A percentile compares a stretch with the other conserved stretches of the same genome.
Conservation (phyloP, 2,797 vertebrate species). For the Smutsia temminckii region DNA sequence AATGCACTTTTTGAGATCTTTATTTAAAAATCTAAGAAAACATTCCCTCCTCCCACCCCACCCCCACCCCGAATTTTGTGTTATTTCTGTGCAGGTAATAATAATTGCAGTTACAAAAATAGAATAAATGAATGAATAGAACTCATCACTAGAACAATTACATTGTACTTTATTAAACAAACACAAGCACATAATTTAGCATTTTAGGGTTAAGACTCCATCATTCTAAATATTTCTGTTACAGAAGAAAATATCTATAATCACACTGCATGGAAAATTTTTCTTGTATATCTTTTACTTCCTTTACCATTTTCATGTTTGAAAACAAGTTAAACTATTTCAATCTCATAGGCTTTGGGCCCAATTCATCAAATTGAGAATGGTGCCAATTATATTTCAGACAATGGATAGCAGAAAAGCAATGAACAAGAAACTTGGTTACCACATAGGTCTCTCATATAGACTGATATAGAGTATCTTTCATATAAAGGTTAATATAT, state of each 20-base stretch:
- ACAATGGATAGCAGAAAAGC: neutral
- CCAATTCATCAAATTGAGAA: neutral
- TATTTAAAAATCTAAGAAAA: slow-evolving; percentile 28
- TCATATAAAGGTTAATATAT: neutral
- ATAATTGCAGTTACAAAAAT: neutral
- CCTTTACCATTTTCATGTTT: slow-evolving; percentile 18
- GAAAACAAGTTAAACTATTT: slow-evolving; percentile 11
- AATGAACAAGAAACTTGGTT: neutral
- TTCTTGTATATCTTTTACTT: neutral
- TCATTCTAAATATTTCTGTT: neutral
- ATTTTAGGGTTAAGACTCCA: neutral
- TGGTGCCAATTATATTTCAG: neutral
- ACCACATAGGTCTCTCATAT: neutral
- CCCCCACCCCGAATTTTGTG: no score
- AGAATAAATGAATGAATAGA: neutral
- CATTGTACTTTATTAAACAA: neutral
- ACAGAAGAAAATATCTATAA: slow-evolving; percentile 52
- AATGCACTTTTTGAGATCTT: neutral
- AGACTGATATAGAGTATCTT: neutral
- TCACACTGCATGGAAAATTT: neutral
- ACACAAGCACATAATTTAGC: slow-evolving; percentile 1
- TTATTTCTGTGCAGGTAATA: neutral
- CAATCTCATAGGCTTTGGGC: neutral
- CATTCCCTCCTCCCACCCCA: neutral
- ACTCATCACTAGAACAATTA: neutral